Conservation (phyloP, 2,888 invertebrate genomes). For the Priocnemis perturbator region DNA sequence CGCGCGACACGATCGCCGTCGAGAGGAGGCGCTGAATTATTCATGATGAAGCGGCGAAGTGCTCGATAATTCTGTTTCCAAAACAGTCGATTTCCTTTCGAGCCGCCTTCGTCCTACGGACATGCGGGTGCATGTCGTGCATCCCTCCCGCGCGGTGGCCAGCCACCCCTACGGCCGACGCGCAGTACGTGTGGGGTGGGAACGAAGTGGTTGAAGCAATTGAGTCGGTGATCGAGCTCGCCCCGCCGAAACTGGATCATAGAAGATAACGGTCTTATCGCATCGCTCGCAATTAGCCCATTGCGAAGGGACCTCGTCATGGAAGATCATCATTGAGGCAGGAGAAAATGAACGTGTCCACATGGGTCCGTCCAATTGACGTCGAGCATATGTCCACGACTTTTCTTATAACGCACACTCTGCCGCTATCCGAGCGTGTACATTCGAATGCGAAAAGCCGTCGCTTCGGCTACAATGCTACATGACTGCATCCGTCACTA, state of each 20-base stretch:
- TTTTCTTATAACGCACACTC: too few species aligned
- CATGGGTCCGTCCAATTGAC: too few species aligned
- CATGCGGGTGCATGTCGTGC: conserved; percentile 53
- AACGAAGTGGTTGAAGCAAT: conserved; percentile 59
- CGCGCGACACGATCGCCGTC: not conserved
- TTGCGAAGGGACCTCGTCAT: conserved; percentile 1
- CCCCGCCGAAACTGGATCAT: conserved; percentile 57
- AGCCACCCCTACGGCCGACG: conserved; percentile 38
- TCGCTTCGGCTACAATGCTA: too few species aligned
- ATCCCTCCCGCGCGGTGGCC: conserved; percentile 31
- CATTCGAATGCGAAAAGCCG: too few species aligned
- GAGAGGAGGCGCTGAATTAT: not conserved
- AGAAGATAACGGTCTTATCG: conserved; percentile 68
- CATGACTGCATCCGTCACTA: too few species aligned
- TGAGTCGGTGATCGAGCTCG: conserved; percentile 62
- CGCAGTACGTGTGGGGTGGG: conserved; percentile 35
- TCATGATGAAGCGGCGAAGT: not conserved
- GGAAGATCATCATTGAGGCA: too few species aligned
- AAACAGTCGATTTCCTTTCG: conserved; percentile 55
- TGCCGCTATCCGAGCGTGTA: too few species aligned
- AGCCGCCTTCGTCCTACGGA: conserved; percentile 25
- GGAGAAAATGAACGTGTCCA: too few species aligned
- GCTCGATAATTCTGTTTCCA: conserved; percentile 64
- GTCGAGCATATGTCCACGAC: too few species aligned
- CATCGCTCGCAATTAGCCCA: conserved; percentile 14